phyloP scores from a whole-genome alignment of 2,113 vertebrate genomes.

The Channa argus region DNA sequence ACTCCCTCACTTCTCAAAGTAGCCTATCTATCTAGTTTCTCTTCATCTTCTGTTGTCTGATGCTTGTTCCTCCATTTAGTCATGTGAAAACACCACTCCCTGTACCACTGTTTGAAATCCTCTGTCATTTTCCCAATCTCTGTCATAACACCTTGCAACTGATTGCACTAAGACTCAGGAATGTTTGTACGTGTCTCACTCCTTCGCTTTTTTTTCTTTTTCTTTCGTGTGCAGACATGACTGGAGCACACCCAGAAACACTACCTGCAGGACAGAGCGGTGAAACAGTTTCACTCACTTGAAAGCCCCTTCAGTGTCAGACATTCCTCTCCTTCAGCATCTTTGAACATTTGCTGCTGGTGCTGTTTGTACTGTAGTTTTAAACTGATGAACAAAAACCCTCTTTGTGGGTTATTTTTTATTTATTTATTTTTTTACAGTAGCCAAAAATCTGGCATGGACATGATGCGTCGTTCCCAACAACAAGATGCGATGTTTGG shows the following conservation, averaged over 20 bases:
- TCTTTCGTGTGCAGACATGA: constrained; percentile 69
- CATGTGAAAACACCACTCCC: constrained; percentile 63
- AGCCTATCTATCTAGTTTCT: constrained; percentile 27
- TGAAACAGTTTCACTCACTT: constrained; percentile 59
- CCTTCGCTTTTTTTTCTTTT: background rate
- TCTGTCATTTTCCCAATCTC: constrained; percentile 44
- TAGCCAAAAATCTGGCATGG: constrained; percentile 25
- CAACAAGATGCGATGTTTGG: background rate
- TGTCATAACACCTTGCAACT: constrained; percentile 58
- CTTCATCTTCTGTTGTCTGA: constrained; percentile 55
- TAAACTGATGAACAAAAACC: constrained; percentile 21
- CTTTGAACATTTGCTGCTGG: constrained; percentile 40
- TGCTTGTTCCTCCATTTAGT: constrained; percentile 64
- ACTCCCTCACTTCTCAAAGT: constrained; percentile 49
- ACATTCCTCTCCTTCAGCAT: constrained; percentile 6
- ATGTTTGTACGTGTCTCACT: constrained; percentile 46
- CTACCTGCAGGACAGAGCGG: constrained; percentile 52
- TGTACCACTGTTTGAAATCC: constrained; percentile 54
- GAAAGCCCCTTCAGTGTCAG: constrained; percentile 25
- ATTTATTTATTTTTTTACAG: no score
- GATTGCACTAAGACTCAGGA: constrained; percentile 63
- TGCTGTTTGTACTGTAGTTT: constrained; percentile 15
- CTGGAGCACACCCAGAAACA: constrained; percentile 52
- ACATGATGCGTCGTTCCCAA: background rate
- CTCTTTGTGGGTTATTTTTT: constrained; percentile 3